Base-by-base conservation (phyloP, 1,140 invertebrate species). In the Meloidogyne floridensis region DNA sequence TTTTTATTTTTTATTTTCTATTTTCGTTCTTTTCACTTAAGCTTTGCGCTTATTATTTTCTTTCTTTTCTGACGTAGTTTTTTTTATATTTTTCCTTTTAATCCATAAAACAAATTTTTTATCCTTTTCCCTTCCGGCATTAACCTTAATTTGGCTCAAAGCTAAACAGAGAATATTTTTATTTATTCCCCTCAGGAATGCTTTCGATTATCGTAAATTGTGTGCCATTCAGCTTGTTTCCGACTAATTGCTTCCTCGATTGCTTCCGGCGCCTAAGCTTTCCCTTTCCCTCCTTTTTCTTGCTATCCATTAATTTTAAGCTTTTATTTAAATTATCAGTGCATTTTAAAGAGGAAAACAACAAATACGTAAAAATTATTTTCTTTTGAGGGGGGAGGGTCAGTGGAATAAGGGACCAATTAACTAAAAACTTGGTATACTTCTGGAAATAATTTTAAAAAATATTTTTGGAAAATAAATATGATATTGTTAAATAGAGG, bases 201-300 rank as follows among this genome's bases (percentile, higher is more conserved):
- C 59, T n/a, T 65, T 65, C 59, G n/a, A 65, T 65, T 65, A 65
- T 65, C 59, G 59, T 65, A 65, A 65, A 65, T 65, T 65, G 59
- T 65, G 59, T 65, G 15, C 59, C 59, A 65, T 65, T 65, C 59
- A n/a, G 56, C 59, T 15, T 18, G 10, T 65, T 65, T 65, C 59
- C 59, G 59, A 65, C 59, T 65, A 65, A 65, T 65, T 65, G 59
- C 59, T 65, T 65, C 59, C 7, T 18, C 59, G 59, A 65, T 65
- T 65, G 59, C 59, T 65, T 65, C 59, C 59, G 59, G 59, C 59
- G 59, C 59, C 59, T 65, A 65, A 65, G 59, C 59, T 65, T 65
- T 65, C 59, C 59, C 59, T 65, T 11, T 8, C 6, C 56, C 13
- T 59, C 15, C 13, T 59, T 59, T 15, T 13, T n/a, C 59, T 65